Conservation (phyloP, 2,888 invertebrate species). For the Eugnorisma glareosa region DNA sequence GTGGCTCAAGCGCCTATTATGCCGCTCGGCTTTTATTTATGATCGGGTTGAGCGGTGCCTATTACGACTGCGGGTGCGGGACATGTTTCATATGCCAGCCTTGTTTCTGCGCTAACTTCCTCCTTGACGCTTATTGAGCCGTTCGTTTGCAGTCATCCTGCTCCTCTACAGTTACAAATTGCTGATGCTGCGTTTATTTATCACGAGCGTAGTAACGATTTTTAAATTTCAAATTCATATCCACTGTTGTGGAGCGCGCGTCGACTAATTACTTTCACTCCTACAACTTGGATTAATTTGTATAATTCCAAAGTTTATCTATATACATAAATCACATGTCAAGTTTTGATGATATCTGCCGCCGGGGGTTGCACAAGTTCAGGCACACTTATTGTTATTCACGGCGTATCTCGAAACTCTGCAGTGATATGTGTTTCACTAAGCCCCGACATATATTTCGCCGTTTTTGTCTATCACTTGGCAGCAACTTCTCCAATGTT, state of each 20-base stretch:
- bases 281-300: slow-evolving; percentile 71
- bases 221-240: slow-evolving; percentile 36
- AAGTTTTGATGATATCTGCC: slow-evolving; percentile 75
- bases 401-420: slow-evolving; percentile 80
- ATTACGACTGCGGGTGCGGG: slow-evolving; percentile 83
- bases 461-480: slow-evolving; percentile 86
- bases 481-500: slow-evolving; percentile 86
- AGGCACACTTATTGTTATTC: slow-evolving; percentile 80
- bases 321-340: slow-evolving; percentile 74
- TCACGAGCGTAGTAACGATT: slow-evolving; percentile 35
- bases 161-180: slow-evolving; percentile 63
- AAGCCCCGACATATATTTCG: slow-evolving; percentile 83
- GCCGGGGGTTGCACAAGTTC: slow-evolving; percentile 76
- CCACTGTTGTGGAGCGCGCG: slow-evolving; percentile 13
- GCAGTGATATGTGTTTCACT: slow-evolving; percentile 81
- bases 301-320: slow-evolving; percentile 74
- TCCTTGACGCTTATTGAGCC: slow-evolving; percentile 82
- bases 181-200: slow-evolving; percentile 59
- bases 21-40: slow-evolving; percentile 87
- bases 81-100: slow-evolving; percentile 84
- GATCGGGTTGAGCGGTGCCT: slow-evolving; percentile 86
- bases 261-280: slow-evolving; percentile 68
- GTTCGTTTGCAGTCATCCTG: slow-evolving; percentile 73
- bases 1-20: slow-evolving; percentile 82
- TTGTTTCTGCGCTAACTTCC: slow-evolving; percentile 77